Percentiles rank a stretch among this genome's conserved stretches.
Conservation (phyloP, 2,113 vertebrate genomes). For the Myrmecophaga tridactyla region DNA sequence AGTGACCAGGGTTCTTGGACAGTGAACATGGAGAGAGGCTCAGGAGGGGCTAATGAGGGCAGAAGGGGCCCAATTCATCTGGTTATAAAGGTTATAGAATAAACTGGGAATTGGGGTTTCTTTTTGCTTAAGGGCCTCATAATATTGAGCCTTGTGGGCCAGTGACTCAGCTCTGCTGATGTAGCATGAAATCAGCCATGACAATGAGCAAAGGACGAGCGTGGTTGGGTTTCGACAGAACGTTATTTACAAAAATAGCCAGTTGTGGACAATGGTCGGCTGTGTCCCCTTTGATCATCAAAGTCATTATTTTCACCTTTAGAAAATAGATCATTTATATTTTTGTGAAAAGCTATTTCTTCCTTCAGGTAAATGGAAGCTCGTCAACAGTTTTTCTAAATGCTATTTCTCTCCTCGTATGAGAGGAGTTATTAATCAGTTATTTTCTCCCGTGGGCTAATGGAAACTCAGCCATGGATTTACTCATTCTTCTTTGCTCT, state of each 20-base stretch:
- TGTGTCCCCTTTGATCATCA: neutral
- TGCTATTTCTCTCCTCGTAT: neutral
- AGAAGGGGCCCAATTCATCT: neutral
- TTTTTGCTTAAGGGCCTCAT: neutral
- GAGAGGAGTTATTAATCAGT: neutral
- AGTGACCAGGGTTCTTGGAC: neutral
- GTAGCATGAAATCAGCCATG: neutral
- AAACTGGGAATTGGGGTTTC: neutral
- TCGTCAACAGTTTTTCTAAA: rapidly evolving
- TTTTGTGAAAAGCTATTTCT: neutral
- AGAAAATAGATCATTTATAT: neutral
- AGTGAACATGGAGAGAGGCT: neutral
- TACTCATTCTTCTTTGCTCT: neutral
- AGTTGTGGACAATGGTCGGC: rapidly evolving
- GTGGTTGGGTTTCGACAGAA: neutral
- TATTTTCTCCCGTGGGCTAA: neutral
- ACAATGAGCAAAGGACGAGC: neutral
- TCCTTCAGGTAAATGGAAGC: neutral
- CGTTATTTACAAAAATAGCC: neutral
- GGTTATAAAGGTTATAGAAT: neutral
- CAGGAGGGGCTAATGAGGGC: neutral
- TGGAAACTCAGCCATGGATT: rapidly evolving
- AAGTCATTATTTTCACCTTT: neutral
- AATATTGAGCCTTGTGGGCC: neutral
- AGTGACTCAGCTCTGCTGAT: neutral